Conservation (phyloP, 1,140 invertebrate genomes). For the Leptinotarsa lineolata region DNA sequence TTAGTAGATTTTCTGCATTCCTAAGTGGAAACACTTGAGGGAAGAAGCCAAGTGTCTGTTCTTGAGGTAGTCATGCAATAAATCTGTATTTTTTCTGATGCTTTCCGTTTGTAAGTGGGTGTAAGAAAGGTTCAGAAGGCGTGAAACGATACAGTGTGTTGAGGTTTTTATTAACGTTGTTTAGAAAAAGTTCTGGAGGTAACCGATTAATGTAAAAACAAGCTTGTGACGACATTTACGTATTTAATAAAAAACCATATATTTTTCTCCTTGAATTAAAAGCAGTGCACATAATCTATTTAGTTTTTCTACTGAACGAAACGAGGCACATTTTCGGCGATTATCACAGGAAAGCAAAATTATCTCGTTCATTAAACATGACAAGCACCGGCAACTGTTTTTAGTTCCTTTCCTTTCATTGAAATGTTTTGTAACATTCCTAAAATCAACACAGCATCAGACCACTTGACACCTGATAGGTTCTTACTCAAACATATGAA, state of each 20-base stretch:
- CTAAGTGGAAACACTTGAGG: background rate
- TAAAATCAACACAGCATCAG: constrained; percentile 3
- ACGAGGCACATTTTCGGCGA: background rate
- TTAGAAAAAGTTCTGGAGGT: too few relatives aligned
- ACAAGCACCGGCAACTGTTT: background rate
- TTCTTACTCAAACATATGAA: constrained; percentile 8
- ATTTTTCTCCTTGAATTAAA: too few relatives aligned
- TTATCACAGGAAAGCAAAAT: background rate
- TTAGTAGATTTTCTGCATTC: constrained; percentile 5
- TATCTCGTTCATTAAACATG: background rate
- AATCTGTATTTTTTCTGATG: background rate
- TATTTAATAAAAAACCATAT: too few relatives aligned
- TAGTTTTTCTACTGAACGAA: too few relatives aligned
- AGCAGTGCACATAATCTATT: too few relatives aligned
- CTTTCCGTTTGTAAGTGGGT: background rate
- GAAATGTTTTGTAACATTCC: constrained; percentile 6
- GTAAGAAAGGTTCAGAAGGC: background rate
- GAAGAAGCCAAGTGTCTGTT: background rate
- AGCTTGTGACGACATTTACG: too few relatives aligned
- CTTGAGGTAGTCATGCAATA: background rate
- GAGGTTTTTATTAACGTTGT: too few relatives aligned
- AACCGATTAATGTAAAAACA: too few relatives aligned
- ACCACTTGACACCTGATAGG: constrained; percentile 7
- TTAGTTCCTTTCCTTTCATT: background rate
- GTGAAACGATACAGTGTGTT: background rate